Evolutionary conservation across 2,888 invertebrate genomes (phyloP).

Genomic region (Augochlorella aurata): DNA sequence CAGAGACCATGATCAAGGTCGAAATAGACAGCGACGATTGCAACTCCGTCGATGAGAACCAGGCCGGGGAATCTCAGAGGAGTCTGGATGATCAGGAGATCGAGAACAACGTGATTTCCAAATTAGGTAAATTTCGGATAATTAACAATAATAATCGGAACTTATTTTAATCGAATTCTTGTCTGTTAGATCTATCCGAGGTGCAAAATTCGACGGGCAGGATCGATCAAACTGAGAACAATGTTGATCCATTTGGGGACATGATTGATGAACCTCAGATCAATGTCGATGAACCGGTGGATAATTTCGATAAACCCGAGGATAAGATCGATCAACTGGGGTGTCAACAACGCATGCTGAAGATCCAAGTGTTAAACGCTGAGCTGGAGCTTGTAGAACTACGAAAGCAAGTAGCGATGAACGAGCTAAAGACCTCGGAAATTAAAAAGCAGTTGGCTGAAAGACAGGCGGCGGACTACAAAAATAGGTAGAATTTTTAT

Average conservation of each 20-base stretch:
- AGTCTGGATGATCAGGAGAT: not conserved
- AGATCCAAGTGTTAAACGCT: conserved; percentile 69
- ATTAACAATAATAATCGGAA: not conserved
- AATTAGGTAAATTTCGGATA: not conserved
- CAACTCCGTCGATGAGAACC: conserved; percentile 54
- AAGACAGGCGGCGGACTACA: conserved; percentile 68
- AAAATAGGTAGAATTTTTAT: conserved; percentile 56
- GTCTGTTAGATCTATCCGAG: not conserved
- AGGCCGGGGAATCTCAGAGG: conserved; percentile 23
- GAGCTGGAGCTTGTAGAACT: conserved; percentile 74
- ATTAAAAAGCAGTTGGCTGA: conserved; percentile 71
- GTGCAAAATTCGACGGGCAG: conserved; percentile 9
- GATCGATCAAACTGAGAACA: conserved; percentile 4
- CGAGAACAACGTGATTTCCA: not conserved
- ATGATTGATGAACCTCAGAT: conserved; percentile 36
- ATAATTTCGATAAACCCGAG: conserved; percentile 30
- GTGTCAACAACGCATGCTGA: conserved; percentile 70
- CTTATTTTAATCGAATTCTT: not conserved
- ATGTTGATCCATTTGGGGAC: conserved; percentile 22
- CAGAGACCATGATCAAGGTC: conserved; percentile 64
- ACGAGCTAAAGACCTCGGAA: conserved; percentile 72
- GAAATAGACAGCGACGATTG: conserved; percentile 62
- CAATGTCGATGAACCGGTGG: conserved; percentile 57
- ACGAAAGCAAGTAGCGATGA: conserved; percentile 71
- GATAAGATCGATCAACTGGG: conserved; percentile 31